A percentile compares a stretch with the other conserved stretches of the same genome.
phyloP scores from a whole-genome alignment of 2,888 invertebrate species.

The Noctua pronuba region DNA sequence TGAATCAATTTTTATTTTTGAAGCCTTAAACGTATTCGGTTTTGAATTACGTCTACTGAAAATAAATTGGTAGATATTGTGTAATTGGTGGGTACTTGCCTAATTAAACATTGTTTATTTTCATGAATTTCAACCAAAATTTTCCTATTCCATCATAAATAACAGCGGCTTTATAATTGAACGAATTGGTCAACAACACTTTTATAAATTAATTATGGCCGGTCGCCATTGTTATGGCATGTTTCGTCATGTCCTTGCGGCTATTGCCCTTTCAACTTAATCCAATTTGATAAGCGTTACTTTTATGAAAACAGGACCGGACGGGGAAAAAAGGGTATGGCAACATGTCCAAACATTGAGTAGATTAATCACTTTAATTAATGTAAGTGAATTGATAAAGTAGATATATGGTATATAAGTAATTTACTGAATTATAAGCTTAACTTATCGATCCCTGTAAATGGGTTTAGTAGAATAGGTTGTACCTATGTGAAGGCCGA shows the following conservation, averaged over 20 bases:
- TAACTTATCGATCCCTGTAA: constrained; percentile 22
- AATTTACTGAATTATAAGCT: constrained; percentile 26
- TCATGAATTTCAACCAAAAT: constrained; percentile 2
- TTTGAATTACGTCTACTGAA: not conserved
- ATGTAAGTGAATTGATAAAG: constrained; percentile 53
- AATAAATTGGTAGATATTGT: not conserved
- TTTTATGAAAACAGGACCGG: constrained; percentile 70
- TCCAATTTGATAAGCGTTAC: constrained; percentile 73
- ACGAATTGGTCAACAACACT: constrained; percentile 48
- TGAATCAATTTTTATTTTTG: not conserved
- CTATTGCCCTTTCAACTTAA: constrained; percentile 70
- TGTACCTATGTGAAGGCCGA: not conserved
- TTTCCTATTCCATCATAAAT: constrained; percentile 4
- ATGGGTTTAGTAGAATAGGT: not conserved
- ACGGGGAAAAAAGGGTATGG: constrained; percentile 70
- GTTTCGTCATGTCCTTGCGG: constrained; percentile 69
- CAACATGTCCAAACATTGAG: constrained; percentile 60
- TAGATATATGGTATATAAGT: constrained; percentile 30
- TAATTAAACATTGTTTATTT: not conserved
- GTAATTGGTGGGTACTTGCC: not conserved
- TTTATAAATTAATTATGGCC: constrained; percentile 60
- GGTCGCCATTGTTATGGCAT: constrained; percentile 59
- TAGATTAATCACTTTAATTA: constrained; percentile 60
- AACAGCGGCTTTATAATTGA: constrained; percentile 32
- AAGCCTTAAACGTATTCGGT: too few relatives aligned